A percentile compares a stretch with the other conserved stretches of the same genome.
phyloP scores from a whole-genome alignment of 2,113 vertebrate genomes.

The Ginglymostoma cirratum region DNA sequence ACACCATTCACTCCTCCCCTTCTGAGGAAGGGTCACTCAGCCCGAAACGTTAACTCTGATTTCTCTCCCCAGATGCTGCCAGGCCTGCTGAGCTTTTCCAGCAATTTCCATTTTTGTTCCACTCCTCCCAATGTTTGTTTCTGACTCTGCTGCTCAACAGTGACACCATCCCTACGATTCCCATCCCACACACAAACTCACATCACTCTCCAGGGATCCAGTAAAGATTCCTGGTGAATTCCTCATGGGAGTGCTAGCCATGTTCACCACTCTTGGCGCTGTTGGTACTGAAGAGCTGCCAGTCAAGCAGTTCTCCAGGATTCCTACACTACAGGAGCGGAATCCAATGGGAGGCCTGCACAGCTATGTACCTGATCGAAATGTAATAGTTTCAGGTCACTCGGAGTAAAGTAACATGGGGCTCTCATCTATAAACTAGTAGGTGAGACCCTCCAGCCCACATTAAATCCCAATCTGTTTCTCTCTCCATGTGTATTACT shows the following conservation, averaged over 20 bases:
- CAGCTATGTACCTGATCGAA: not conserved
- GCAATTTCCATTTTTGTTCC: too few species aligned
- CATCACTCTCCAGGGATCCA: too few species aligned
- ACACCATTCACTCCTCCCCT: too few species aligned
- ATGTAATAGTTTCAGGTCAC: not conserved
- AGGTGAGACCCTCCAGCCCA: not conserved
- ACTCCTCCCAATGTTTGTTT: too few species aligned
- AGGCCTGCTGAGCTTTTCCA: too few species aligned
- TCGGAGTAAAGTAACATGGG: not conserved
- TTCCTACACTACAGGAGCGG: too few species aligned
- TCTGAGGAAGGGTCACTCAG: too few species aligned
- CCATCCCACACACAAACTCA: too few species aligned
- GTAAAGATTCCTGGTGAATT: not conserved
- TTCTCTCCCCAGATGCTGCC: too few species aligned
- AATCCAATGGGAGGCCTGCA: not conserved
- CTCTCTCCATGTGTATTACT: not conserved
- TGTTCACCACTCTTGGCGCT: not conserved
- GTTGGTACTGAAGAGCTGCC: not conserved
- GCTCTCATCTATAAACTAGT: not conserved
- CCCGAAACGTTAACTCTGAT: too few species aligned
- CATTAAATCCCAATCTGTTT: not conserved
- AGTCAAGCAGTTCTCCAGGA: not conserved
- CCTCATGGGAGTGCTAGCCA: not conserved
- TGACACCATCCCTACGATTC: too few species aligned
- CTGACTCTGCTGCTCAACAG: too few species aligned